Evolutionary conservation across 2,888 invertebrate species (phyloP), one percentile per base, ranked within the genome.

Genomic region (Anoncus sp.): DNA sequence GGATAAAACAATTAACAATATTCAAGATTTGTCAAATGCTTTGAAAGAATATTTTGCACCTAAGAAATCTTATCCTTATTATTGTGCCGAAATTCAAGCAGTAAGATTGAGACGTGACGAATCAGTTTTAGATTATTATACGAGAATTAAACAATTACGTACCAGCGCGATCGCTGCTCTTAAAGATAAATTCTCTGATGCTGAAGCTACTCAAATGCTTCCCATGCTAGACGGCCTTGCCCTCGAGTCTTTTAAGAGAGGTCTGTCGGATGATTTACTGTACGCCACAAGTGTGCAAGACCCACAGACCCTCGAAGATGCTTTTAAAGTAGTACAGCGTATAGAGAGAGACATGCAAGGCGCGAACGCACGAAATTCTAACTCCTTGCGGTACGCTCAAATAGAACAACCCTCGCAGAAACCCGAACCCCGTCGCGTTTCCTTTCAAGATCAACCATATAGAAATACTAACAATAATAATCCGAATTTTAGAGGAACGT

Each of bases 181-280:
- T 1, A 66, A 40, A 27, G 72, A 55, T 31, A 55, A 62, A 49
- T 51, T 45, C 5, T 53, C 12, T 9, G 66, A 49, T 16, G 18
- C 1, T n/a, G 24, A 69, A 75, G 38, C 49, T 4, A 14, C 3
- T 0, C 24, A 49, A 20, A 76, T 79, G 75, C n/a, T 49, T 12
- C 40, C 24, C 1, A 67, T 80, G 77, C 38, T 80, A 0, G 60
- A 80, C 31, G 77, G 71, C n/a, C n/a, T 31, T 7, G 79, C 74
- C 1, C 43, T 74, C 31, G 76, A 79, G 40, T 69, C 73, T 12
- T 76, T 57, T 38, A 65, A 72, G 51, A 40, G 77, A 24, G 74
- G 73, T 1, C 31, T 74, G 24, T 35, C 77, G 1, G 76, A 76
- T 20, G 74, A 79, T 43, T 51, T 62, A 24, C 14, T 79, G 24